Percentiles rank a stretch among this genome's conserved stretches.
Conservation (phyloP, 2,888 invertebrate species). For the Chrysolina haemoptera region DNA sequence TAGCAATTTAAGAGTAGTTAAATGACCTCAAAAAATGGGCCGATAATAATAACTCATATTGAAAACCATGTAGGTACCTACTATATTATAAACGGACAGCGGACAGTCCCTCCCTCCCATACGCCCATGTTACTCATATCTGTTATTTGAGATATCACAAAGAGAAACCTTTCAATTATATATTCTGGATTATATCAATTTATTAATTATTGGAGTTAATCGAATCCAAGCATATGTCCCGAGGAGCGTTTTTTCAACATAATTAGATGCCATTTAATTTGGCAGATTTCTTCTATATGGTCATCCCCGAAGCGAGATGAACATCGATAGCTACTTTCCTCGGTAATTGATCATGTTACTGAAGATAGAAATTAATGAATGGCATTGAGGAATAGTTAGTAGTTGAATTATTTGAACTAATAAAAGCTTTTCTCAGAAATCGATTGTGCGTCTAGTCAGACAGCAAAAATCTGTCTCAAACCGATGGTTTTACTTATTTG, state of each 20-base stretch:
- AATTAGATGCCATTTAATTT: conserved; percentile 20
- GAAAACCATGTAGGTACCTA: background rate
- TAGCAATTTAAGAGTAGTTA: background rate
- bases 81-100: background rate
- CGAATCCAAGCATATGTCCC: conserved; percentile 24
- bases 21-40: conserved; percentile 1
- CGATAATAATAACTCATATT: conserved; percentile 4
- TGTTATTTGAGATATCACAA: conserved; percentile 20
- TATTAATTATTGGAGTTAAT: conserved; percentile 28
- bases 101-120: background rate
- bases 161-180: conserved; percentile 29
- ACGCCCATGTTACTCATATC: conserved; percentile 24
- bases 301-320: conserved; percentile 3
- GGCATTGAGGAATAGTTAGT: background rate
- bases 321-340: conserved; percentile 1
- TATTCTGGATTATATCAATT: conserved; percentile 18
- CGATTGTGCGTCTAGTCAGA: no score
- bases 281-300: conserved; percentile 6
- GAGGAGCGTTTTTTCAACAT: conserved; percentile 3
- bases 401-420: no score
- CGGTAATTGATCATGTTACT: background rate
- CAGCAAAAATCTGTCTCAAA: no score
- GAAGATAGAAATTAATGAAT: background rate
- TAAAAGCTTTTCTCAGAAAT: no score
- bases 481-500: no score